Conservation (phyloP, 1,140 invertebrate species). For the Bombus turneri region DNA sequence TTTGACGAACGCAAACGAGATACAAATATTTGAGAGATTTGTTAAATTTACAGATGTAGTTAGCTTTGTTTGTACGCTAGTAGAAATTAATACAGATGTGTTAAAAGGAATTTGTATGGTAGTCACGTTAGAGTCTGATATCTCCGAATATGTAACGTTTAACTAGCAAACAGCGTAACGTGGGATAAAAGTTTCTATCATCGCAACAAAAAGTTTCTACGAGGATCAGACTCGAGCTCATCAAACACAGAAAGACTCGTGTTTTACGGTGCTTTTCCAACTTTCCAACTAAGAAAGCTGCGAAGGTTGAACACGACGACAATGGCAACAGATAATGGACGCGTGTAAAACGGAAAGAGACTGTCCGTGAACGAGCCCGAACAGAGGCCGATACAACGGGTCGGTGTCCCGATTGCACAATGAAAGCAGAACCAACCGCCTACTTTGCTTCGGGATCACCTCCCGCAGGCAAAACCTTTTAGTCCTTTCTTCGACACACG, state of each 20-base stretch:
- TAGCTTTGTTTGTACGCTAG: too few relatives aligned
- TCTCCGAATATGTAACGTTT: too few relatives aligned
- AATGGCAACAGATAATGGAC: slow-evolving; percentile 41
- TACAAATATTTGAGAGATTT: too few relatives aligned
- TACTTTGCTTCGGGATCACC: slow-evolving; percentile 47
- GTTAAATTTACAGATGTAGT: too few relatives aligned
- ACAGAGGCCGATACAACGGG: slow-evolving; percentile 25
- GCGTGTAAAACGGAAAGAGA: slow-evolving; percentile 28
- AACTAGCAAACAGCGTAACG: not conserved
- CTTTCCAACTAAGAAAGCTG: slow-evolving; percentile 12
- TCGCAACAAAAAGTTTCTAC: not conserved
- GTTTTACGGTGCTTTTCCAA: slow-evolving; percentile 12
- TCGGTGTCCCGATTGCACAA: slow-evolving; percentile 65
- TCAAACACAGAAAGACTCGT: not conserved
- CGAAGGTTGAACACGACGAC: not conserved
- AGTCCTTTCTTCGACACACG: slow-evolving; percentile 53
- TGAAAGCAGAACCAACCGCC: slow-evolving; percentile 55
- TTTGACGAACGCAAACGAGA: too few relatives aligned
- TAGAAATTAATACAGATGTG: too few relatives aligned
- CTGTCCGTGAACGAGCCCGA: not conserved
- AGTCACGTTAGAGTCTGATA: too few relatives aligned
- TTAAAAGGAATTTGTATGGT: too few relatives aligned
- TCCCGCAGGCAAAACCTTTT: slow-evolving; percentile 75
- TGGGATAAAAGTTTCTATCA: not conserved
- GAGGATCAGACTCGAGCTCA: not conserved